Evolutionary conservation across 64 coral and sea anemone genomes (phyloP).

Genomic region (Catalaphyllia jardinei): DNA sequence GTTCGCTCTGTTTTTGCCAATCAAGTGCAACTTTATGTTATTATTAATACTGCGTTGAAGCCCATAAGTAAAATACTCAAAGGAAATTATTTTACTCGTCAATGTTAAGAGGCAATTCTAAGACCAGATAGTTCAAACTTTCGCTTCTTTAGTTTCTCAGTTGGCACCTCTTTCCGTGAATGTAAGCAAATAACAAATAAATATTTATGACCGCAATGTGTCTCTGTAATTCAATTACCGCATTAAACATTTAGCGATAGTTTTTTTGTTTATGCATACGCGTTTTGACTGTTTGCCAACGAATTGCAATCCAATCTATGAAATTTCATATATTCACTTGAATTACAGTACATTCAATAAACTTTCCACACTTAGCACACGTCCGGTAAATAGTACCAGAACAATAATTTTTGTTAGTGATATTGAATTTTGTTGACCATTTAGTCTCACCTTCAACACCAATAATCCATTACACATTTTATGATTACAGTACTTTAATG

Average conservation of each 20-base stretch:
- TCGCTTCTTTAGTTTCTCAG: not conserved
- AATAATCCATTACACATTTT: not conserved
- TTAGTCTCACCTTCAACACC: not conserved
- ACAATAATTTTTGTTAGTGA: too few species aligned
- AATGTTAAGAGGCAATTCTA: not conserved
- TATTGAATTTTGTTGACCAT: not conserved
- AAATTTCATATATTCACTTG: too few species aligned
- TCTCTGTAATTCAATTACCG: not conserved
- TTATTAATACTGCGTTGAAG: not conserved
- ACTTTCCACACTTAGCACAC: too few species aligned
- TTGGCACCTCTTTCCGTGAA: conserved; percentile 14
- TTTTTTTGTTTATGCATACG: not conserved
- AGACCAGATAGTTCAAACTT: not conserved
- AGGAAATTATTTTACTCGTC: not conserved
- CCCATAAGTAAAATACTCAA: not conserved
- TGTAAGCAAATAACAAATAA: conserved; percentile 27
- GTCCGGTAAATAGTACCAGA: too few species aligned
- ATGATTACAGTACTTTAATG: not conserved
- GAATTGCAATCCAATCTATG: too few species aligned
- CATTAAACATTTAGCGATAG: not conserved
- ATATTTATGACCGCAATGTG: conserved; percentile 19
- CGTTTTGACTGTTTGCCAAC: not conserved
- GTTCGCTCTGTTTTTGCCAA: not conserved
- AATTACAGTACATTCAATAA: not conserved
- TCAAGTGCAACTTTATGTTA: not conserved